Conservation (phyloP, 2,888 invertebrate genomes). For the Amorpha juglandis region DNA sequence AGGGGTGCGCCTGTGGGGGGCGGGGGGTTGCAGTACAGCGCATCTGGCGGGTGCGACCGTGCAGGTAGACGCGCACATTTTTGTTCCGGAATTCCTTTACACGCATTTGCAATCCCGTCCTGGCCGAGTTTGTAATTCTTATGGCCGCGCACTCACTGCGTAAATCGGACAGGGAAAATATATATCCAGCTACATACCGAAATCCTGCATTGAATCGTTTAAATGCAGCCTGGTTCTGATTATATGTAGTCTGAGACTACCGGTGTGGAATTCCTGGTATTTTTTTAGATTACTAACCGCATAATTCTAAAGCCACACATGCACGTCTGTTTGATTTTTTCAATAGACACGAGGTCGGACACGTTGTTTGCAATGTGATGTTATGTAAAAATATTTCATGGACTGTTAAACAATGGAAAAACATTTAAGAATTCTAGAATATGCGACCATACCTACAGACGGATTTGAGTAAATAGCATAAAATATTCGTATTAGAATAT, state of each 20-base stretch:
- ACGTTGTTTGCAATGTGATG: conserved; percentile 47
- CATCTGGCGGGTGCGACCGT: conserved; percentile 59
- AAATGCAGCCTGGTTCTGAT: neutral
- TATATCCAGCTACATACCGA: conserved; percentile 26
- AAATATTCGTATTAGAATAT: too few relatives aligned
- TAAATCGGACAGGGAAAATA: conserved; percentile 24
- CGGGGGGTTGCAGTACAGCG: conserved; percentile 42
- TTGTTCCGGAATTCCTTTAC: conserved; percentile 80
- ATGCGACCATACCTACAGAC: neutral
- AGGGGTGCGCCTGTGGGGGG: conserved; percentile 37
- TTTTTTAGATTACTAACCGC: conserved; percentile 57
- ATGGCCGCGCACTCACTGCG: conserved; percentile 22
- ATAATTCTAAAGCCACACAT: conserved; percentile 54
- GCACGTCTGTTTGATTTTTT: conserved; percentile 53
- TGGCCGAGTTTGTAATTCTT: conserved; percentile 37
- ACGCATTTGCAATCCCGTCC: conserved; percentile 79
- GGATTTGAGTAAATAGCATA: neutral
- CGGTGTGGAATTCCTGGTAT: conserved; percentile 44
- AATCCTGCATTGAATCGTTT: conserved; percentile 31
- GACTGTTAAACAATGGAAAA: conserved; percentile 27
- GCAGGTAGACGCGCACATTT: conserved; percentile 76
- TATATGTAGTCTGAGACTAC: conserved; percentile 29
- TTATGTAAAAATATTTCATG: conserved; percentile 38
- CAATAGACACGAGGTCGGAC: conserved; percentile 44
- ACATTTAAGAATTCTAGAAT: neutral